Evolutionary conservation across 2,888 invertebrate genomes (phyloP).

Genomic region (Sesia bembeciformis): DNA sequence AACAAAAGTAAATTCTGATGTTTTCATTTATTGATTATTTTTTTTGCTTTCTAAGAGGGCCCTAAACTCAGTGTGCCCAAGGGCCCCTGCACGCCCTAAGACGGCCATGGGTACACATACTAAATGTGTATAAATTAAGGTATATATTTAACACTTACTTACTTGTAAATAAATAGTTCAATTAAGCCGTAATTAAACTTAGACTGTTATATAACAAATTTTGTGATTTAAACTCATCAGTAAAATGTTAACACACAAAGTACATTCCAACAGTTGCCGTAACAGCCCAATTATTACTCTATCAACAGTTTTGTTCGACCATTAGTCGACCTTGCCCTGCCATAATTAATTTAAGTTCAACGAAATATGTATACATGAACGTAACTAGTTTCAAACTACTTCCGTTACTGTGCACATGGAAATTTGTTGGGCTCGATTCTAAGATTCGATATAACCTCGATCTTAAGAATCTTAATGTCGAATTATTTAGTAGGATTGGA

Average conservation of each 20-base stretch:
- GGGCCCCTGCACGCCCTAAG: no score
- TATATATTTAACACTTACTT: no score
- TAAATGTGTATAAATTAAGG: no score
- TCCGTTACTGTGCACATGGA: conserved; percentile 7
- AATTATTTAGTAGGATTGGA: no score
- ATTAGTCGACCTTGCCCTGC: conserved; percentile 30
- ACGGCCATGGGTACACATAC: no score
- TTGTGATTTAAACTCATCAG: conserved; percentile 8
- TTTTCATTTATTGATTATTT: no score
- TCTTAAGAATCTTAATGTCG: no score
- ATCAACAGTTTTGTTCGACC: conserved; percentile 34
- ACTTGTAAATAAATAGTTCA: no score
- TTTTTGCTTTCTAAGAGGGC: no score
- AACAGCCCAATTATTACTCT: conserved; percentile 29
- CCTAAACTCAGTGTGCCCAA: no score
- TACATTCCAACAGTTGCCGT: conserved; percentile 30
- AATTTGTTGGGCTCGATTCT: not conserved
- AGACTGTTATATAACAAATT: conserved; percentile 1
- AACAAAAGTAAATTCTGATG: no score
- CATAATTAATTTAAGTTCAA: conserved; percentile 38
- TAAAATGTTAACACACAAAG: conserved; percentile 23
- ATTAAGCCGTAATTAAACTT: no score
- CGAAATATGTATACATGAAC: conserved; percentile 6
- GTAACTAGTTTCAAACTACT: conserved; percentile 26
- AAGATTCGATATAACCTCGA: not conserved